Base-by-base conservation (phyloP, 2,113 vertebrate genomes). In the Fulica atra region DNA sequence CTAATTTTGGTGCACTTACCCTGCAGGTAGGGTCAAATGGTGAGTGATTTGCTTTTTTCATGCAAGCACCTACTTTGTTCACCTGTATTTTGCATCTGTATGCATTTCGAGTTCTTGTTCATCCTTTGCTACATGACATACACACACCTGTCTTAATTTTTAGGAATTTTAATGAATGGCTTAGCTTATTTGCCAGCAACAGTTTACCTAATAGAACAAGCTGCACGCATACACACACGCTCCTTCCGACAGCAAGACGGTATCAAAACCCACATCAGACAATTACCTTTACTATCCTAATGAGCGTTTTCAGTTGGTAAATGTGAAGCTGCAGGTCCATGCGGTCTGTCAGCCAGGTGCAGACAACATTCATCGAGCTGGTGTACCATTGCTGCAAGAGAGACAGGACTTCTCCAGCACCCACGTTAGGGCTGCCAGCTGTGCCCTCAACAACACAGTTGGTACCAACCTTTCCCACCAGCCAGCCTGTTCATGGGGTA, bases 371-470 rank as follows among this genome's bases (percentile, higher is more conserved):
- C 99, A 99, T 99, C 94, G 99, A 99, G 98, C 99, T 99, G 98
- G 99, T 99, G 98, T 99, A 99, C 99, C 99, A 99, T 99, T 99
- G 99, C 99, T 99, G 99, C 97, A 99, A 99, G 98, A 99, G 98
- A 99, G 98, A 99, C 96, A 99, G 97, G 97, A 98, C 95, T 99
- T 98, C 98, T 99, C 99, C 98, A 99, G 98, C 98, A 98, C 97
- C 97, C 98, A 96, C 89, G 73, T 40, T 17, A 65, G 33, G 56
- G 64, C 77, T 40, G 10, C 0, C 31, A 26, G 40, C 28, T 1
- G 25, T 9, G 77, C 57, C 85, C 83, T 1, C 13, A 13, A 2
- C 3, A 21, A 13, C 51, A 13, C 25, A 0, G 31, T 19, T 46
- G 76, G 76, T 61, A 18, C 38, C 70, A 6, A 9, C 74, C 92